These are phyloP conservation scores for Labeo calbasu DNA, from an alignment of 2,797 vertebrate genomes.

Conservation along the genomic window DNA sequence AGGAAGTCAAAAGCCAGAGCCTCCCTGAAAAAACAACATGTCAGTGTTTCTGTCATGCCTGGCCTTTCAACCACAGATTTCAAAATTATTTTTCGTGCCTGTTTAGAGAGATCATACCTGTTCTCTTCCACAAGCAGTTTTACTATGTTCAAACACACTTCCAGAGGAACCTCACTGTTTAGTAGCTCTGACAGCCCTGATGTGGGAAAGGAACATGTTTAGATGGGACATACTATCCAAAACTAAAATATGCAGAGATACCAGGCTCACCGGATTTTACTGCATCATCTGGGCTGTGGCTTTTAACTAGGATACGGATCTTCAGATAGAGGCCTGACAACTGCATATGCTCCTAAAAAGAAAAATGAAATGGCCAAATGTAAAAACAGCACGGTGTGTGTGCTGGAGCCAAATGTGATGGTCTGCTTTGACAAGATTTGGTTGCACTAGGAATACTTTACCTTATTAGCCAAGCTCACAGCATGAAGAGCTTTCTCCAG, in stretches of 20 bases:
- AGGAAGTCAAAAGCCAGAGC: constrained; percentile 85
- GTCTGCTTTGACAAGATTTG: neutral
- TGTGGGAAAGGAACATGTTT: neutral
- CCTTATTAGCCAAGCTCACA: constrained; percentile 88
- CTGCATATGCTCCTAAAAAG: constrained; percentile 80
- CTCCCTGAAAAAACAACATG: constrained; percentile 77
- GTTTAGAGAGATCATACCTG: constrained; percentile 78
- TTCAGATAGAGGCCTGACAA: constrained; percentile 86
- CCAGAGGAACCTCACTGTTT: constrained; percentile 77
- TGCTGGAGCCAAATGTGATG: neutral
- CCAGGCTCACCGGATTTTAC: constrained; percentile 81
- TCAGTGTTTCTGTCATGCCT: neutral
- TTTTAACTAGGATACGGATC: constrained; percentile 86
- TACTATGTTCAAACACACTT: constrained; percentile 82
- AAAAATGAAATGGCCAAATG: neutral
- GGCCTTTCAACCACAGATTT: neutral
- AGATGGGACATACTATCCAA: constrained; percentile 20
- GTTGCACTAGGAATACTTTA: constrained; percentile 57
- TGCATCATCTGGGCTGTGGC: constrained; percentile 75
- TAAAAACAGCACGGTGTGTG: neutral
- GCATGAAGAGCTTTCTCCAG: constrained; percentile 84
- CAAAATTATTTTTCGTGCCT: neutral
- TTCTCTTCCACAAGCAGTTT: constrained; percentile 84
- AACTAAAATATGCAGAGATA: constrained; percentile 17
- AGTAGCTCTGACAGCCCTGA: constrained; percentile 80